These are phyloP conservation scores for Archivesica marissinica DNA, from an alignment of 1,140 invertebrate genomes.

Conservation along the genomic window DNA sequence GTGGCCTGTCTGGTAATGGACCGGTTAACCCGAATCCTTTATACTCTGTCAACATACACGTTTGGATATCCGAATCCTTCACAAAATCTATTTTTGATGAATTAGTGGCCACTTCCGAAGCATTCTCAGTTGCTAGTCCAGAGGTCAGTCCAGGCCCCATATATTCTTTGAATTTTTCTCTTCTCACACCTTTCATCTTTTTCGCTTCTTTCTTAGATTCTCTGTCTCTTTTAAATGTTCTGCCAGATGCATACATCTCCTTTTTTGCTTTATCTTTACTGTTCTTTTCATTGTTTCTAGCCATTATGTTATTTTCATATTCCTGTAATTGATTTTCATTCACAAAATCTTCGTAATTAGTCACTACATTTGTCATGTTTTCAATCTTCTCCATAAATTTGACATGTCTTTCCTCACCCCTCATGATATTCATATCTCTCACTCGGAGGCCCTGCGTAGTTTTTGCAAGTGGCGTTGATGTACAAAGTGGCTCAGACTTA, in stretches of 20 bases:
- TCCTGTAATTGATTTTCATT: not conserved
- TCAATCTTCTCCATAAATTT: constrained; percentile 4
- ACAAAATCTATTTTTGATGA: not conserved
- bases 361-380: not conserved
- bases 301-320: not conserved
- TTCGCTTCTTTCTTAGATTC: constrained; percentile 44
- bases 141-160: constrained; percentile 55
- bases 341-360: not conserved
- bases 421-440: constrained; percentile 54
- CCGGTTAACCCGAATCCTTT: constrained; percentile 57
- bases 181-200: constrained; percentile 49
- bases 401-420: constrained; percentile 5
- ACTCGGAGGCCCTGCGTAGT: constrained; percentile 2
- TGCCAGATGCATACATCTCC: not conserved
- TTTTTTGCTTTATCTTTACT: not conserved
- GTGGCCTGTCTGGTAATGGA: constrained; percentile 30
- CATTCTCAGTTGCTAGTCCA: not conserved
- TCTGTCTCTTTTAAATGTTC: constrained; percentile 14
- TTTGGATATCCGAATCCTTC: constrained; percentile 30
- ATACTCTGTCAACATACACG: constrained; percentile 49
- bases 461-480: constrained; percentile 47
- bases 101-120: not conserved
- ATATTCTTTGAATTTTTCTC: constrained; percentile 61
- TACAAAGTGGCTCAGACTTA: constrained; percentile 32
- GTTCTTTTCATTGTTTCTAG: not conserved